Evolutionary conservation across 2,113 vertebrate genomes (phyloP), one percentile per base, ranked within the genome.

Genomic region (Amphilophus citrinellus): DNA sequence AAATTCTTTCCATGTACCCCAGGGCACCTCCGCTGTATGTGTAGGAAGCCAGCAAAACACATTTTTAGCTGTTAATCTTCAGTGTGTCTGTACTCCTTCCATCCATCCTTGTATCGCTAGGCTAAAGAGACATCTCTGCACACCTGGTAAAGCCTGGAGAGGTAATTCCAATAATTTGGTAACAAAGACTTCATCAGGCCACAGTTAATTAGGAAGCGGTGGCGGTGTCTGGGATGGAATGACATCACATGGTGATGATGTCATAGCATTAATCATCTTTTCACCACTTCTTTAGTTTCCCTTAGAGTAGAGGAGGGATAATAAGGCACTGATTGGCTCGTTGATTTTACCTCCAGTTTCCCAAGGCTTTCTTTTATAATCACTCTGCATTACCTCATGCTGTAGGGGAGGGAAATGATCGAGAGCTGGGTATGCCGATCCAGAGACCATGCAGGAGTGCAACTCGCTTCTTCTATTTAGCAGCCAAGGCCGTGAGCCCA

Each of bases 241-340:
- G 89, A 89, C 76, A 80, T 86, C 77, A 82, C 39, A 1, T 30
- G 4, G 73, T 75, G 84, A 87, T 73, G 82, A 92, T 75, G 89
- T 85, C 87, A 85, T 30, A 11, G 80, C 76, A 6, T 78, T 90
- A 32, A 80, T 87, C 78, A 30, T 81, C 61, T 78, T 86, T 87
- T 84, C 81, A 63, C 73, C 62, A n/a, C 73, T 83, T 59, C 59
- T 83, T 56, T 87, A 44, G 53, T 35, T 79, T 60, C 63, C 14
- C 53, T 85, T 75, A 62, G 61, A 89, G 83, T 59, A 57, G 75
- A 30, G 15, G 77, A 47, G 24, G 65, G 66, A 86, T 80, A 80
- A 87, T 83, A 83, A 86, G 76, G 56, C 83, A 76, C 82, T 91
- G 91, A 91, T 89, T 90, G 85, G 84, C 77, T 86, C n/a, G 37